A percentile compares a stretch with the other conserved stretches of the same genome.
Conservation (phyloP, 1,140 invertebrate species). For the Onthophagus taurus region DNA sequence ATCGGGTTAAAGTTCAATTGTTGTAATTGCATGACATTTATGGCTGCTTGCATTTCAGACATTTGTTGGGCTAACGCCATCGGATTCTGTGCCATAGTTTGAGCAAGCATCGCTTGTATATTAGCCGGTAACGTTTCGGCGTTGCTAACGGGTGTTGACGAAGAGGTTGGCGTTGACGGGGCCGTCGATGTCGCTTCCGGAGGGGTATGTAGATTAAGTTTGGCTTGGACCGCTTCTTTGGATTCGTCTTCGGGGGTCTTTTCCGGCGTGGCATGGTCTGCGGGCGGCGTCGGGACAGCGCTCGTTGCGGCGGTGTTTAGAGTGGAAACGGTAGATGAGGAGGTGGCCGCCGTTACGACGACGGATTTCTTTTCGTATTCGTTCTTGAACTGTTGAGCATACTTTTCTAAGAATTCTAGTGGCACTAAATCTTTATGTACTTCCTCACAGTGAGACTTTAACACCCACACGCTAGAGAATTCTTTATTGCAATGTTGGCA, state of each 20-base stretch:
- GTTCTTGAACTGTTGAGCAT: conserved; percentile 80
- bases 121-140: conserved; percentile 48
- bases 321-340: conserved; percentile 44
- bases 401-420: conserved; percentile 79
- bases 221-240: conserved; percentile 38
- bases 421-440: conserved; percentile 86
- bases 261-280: conserved; percentile 39
- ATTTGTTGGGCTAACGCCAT: conserved; percentile 66
- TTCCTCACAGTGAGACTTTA: conserved; percentile 93
- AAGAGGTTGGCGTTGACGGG: conserved; percentile 48
- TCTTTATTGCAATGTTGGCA: conserved; percentile 87
- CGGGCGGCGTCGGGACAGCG: conserved; percentile 25
- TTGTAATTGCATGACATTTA: conserved; percentile 82
- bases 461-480: conserved; percentile 90
- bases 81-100: conserved; percentile 41
- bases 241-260: conserved; percentile 49
- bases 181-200: conserved; percentile 48
- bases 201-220: conserved; percentile 39
- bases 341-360: conserved; percentile 53
- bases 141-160: conserved; percentile 54
- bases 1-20: conserved; percentile 75
- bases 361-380: conserved; percentile 76
- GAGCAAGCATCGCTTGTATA: conserved; percentile 39
- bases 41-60: conserved; percentile 74
- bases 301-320: conserved; percentile 43